Evolutionary conservation across 2,113 vertebrate species (phyloP), one percentile per base, ranked within the genome.

Genomic region (Dromas ardeola): DNA sequence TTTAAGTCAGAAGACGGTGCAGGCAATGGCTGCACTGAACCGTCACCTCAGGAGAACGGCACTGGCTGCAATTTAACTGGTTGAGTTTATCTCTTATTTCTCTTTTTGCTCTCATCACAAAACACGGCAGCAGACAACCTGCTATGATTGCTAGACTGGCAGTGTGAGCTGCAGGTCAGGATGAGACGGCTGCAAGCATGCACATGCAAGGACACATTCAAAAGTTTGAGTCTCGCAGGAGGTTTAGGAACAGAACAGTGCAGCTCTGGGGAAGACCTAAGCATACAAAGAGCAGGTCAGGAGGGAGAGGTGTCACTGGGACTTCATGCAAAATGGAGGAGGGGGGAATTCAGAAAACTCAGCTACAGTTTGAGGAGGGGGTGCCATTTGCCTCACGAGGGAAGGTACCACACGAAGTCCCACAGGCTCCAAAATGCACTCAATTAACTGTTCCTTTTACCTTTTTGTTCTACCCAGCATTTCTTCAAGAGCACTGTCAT

Each of bases 401-500:
- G 70, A 72, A 94, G 62, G 89, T 80, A 82, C 70, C 84, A 74
- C 72, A 72, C 11, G 13, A 87, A 87, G 43, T 56, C 83, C 89
- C 81, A 23, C 67, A 81, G 67, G 82, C 67, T 96, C 94, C 63
- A 69, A 89, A 95, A 95, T 6, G 65, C 77, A 95, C 93, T 91
- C 94, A 89, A 55, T 93, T 52, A 94, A 76, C 91, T 91, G 88
- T 96, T 97, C 87, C 95, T 96, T 97, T 97, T 97, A 97, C 94
- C 94, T 96, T 97, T 97, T 97, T 95, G 94, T 85, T 95, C 94
- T 97, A 95, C 96, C 93, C 94, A 95, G 91, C 97, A 96, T 93
- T 97, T 97, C 95, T 96, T 97, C 97, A 97, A 93, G 93, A 97
- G 94, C 94, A 95, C 96, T 95, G 95, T 96, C 96, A 97, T 97